Conservation (phyloP, 2,797 vertebrate genomes). For the Chloroceryle inda region DNA sequence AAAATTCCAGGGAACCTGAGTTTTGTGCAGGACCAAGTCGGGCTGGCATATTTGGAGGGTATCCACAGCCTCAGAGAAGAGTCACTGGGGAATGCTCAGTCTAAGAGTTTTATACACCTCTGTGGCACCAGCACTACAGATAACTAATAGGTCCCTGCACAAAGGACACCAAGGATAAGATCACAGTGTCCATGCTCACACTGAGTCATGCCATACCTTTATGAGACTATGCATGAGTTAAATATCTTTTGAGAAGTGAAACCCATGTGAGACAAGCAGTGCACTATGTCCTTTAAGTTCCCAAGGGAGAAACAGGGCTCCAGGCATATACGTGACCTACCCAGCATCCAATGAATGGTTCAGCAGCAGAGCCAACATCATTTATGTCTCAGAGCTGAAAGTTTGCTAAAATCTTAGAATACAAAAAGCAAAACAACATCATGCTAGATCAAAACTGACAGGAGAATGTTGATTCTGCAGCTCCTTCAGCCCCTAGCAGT, state of each 20-base stretch:
- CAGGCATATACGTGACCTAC: background rate
- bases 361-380: background rate
- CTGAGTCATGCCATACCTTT: background rate
- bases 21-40: background rate
- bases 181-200: fast-evolving
- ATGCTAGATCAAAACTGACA: background rate
- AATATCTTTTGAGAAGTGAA: background rate
- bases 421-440: background rate
- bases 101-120: background rate
- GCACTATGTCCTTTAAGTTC: background rate
- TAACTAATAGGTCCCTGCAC: no score
- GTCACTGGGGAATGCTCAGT: background rate
- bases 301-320: background rate
- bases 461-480: background rate
- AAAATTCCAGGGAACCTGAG: background rate
- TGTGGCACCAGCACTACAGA: background rate
- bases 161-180: background rate
- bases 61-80: background rate
- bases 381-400: background rate
- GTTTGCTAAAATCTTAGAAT: background rate
- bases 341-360: background rate
- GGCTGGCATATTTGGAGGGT: background rate
- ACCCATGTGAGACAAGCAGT: background rate
- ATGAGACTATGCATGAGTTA: background rate
- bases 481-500: background rate